Evolutionary conservation across 1,140 invertebrate genomes (phyloP), one percentile per base, ranked within the genome.

Genomic region (Drosophila setifemur): DNA sequence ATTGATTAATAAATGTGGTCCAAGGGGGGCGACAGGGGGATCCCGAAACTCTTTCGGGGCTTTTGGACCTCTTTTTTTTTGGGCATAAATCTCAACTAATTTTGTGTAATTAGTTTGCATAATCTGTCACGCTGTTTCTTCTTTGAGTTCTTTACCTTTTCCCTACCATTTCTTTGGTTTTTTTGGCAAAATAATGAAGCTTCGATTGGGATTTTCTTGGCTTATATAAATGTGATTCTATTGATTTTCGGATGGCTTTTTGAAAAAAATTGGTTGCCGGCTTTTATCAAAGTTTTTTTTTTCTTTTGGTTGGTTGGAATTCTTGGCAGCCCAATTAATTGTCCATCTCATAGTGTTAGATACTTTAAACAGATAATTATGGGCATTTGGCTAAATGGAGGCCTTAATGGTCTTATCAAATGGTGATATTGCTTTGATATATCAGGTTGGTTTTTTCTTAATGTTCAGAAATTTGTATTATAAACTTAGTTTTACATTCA

Each of bases 61-160:
- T 67, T 54, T 49, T 6, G 29, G 44, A 70, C 66, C 28, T 58
- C 16, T 44, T 55, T 61, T 19, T 48, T 1, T 19, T 39, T 23
- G 49, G 61, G 81, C 81, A 85, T 85, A 86, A 85, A 85, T 85
- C 75, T 81, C 67, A 73, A 86, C 81, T 86, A 86, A 85, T 85
- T 86, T 85, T 86, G 67, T 79, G 71, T 86, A 85, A 85, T 85
- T 86, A 86, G 81, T 79, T 85, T 86, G 81, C 81, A 86, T 85
- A 85, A 86, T 85, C 81, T 86, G 81, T 85, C 72, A 85, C 75
- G 71, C 54, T 73, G 43, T 73, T 64, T 85, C 52, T 58, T 39
- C 40, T 73, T 57, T 66, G 29, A 37, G 60, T 73, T 71, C 37
- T 58, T 55, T 71, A 43, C 47, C 31, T 48, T 57, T 35, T 48